phyloP scores from a whole-genome alignment of 1,140 invertebrate genomes.

The Drosophila parvula region DNA sequence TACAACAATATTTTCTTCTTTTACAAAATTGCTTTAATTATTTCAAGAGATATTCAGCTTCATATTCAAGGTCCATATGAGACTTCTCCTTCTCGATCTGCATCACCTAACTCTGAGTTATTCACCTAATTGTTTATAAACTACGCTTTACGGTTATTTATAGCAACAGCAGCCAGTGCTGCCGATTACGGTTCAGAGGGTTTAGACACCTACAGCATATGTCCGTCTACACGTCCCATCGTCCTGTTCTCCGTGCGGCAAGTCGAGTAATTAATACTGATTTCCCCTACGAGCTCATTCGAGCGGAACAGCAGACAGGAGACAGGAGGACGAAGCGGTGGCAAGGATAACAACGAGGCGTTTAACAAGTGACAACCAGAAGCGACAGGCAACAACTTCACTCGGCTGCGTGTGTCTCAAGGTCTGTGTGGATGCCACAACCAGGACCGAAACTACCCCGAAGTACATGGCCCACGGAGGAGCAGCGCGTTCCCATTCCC shows the following conservation, averaged over 20 bases:
- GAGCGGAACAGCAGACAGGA: constrained; percentile 46
- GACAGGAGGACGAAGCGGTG: background rate
- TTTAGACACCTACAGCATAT: constrained; percentile 9
- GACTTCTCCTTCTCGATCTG: background rate
- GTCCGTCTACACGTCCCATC: background rate
- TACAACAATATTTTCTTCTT: no score
- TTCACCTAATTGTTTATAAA: constrained; percentile 21
- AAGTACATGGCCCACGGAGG: background rate
- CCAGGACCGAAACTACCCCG: background rate
- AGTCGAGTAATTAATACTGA: constrained; percentile 78
- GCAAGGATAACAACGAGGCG: constrained; percentile 47
- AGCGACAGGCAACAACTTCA: constrained; percentile 38
- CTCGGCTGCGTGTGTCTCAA: constrained; percentile 41
- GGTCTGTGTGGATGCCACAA: constrained; percentile 14
- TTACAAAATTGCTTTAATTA: background rate
- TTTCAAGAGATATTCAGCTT: background rate
- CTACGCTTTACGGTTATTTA: constrained; percentile 15
- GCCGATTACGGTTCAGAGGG: constrained; percentile 19
- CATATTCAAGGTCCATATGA: no score
- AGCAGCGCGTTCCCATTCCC: no score
- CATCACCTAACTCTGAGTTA: background rate
- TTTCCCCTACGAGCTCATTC: constrained; percentile 54
- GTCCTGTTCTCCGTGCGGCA: constrained; percentile 11
- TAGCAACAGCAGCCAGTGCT: background rate
- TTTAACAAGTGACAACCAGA: constrained; percentile 57